Evolutionary conservation across 2,797 vertebrate genomes (phyloP).

Genomic region (Gallirallus australis): DNA sequence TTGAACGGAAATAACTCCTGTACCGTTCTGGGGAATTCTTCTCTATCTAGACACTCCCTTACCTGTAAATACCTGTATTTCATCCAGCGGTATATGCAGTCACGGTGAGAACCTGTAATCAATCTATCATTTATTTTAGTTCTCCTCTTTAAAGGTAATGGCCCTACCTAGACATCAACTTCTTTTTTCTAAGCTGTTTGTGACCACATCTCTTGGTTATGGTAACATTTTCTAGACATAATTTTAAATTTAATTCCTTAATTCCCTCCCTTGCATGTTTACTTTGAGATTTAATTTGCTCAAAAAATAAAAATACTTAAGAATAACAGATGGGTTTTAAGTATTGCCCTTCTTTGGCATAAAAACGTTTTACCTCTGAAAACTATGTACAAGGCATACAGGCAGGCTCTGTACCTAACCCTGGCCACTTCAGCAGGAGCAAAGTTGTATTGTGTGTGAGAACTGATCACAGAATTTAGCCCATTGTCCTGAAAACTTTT

Average conservation of each 20-base stretch:
- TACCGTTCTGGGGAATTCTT: not conserved
- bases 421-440: not conserved
- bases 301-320: not conserved
- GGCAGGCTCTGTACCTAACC: not conserved
- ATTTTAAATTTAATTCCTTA: not conserved
- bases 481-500: constrained; percentile 1
- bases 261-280: not conserved
- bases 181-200: not conserved
- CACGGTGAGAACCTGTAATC: not conserved
- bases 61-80: not conserved
- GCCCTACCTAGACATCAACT: not conserved
- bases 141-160: not conserved
- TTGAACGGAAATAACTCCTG: not conserved
- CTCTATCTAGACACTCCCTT: not conserved
- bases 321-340: not conserved
- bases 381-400: not conserved
- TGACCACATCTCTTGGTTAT: not conserved
- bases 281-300: not conserved
- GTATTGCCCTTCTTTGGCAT: not conserved
- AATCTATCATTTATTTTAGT: not conserved
- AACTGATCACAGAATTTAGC: not conserved
- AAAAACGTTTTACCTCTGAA: not conserved
- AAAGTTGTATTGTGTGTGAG: not conserved
- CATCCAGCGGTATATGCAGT: not conserved
- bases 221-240: not conserved